Evolutionary conservation across 2,888 invertebrate genomes (phyloP), one percentile per base, ranked within the genome.

Genomic region (Nebria brevicollis): DNA sequence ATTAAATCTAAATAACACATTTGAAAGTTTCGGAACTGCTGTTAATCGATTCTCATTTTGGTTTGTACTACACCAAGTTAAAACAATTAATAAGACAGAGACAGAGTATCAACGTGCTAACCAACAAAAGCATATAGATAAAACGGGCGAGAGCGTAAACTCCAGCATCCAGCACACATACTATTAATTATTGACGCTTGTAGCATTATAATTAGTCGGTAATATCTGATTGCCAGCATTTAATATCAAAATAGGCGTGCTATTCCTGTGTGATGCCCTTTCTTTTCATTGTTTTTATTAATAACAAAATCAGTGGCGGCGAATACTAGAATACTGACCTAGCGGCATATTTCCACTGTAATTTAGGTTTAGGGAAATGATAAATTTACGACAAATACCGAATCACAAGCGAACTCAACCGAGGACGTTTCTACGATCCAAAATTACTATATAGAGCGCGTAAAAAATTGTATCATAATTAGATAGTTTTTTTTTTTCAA

Each of bases 101-200:
- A 75, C 34, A 54, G 54, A 54, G 6, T 13, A 11, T 11, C 54
- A 54, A 13, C 54, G 54, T 54, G 54, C 54, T 66, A 54, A 54
- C 54, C 54, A 54, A 54, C 54, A 54, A 54, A 54, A 54, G 54
- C 54, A 54, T 54, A 8, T 8, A 54, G 54, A 54, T 54, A 73
- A 74, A 78, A 68, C 20, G 68, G 13, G 68, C 15, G 68, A 15
- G 68, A 68, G 68, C 20, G n/a, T 11, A 13, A 3, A 15, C 10
- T 25, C 26, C 26, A 8, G 13, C 26, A 15, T 41, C 73, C 15
- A 41, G 15, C 75, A 72, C 54, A 75, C 82, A 83, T 77, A 83
- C 84, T 84, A 85, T 85, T 85, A 85, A 85, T 85, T 85, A 84
- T 82, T 83, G 82, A 81, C 83, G 85, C 84, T 84, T 83, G 83